Conservation (phyloP, 2,888 invertebrate species). For the Luperina nickerlii region DNA sequence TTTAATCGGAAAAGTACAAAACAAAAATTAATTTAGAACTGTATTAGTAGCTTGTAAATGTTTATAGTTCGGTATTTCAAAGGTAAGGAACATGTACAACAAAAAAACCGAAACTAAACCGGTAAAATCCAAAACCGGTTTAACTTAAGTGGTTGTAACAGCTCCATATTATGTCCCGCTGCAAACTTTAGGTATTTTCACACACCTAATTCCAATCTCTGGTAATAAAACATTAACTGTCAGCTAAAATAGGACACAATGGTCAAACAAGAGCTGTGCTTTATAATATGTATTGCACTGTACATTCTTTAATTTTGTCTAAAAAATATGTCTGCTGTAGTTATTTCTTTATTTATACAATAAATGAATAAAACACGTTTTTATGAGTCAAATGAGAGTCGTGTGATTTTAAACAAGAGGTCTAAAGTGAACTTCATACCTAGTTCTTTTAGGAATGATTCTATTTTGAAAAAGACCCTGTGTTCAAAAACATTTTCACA, state of each 20-base stretch:
- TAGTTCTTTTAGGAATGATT: not conserved
- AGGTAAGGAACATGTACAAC: too few species aligned
- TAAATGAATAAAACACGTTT: not conserved
- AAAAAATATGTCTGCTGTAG: not conserved
- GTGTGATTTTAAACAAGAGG: not conserved
- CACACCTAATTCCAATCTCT: too few species aligned
- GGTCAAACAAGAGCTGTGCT: not conserved
- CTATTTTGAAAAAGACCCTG: not conserved
- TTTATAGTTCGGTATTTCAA: too few species aligned
- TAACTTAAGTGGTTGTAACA: too few species aligned
- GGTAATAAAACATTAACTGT: not conserved
- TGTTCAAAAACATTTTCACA: not conserved
- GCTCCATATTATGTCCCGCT: too few species aligned
- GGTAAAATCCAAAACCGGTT: too few species aligned
- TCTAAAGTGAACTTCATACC: not conserved
- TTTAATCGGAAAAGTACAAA: too few species aligned
- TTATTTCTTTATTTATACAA: not conserved
- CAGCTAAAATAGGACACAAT: not conserved
- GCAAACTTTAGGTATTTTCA: too few species aligned
- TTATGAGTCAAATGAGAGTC: too few species aligned
- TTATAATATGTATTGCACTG: not conserved
- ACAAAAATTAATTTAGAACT: too few species aligned
- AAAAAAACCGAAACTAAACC: too few species aligned
- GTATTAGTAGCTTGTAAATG: too few species aligned
- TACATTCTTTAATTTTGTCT: not conserved